Evolutionary conservation across 2,797 vertebrate genomes (phyloP), one percentile per base, ranked within the genome.

Genomic region (Dryobates pubescens): DNA sequence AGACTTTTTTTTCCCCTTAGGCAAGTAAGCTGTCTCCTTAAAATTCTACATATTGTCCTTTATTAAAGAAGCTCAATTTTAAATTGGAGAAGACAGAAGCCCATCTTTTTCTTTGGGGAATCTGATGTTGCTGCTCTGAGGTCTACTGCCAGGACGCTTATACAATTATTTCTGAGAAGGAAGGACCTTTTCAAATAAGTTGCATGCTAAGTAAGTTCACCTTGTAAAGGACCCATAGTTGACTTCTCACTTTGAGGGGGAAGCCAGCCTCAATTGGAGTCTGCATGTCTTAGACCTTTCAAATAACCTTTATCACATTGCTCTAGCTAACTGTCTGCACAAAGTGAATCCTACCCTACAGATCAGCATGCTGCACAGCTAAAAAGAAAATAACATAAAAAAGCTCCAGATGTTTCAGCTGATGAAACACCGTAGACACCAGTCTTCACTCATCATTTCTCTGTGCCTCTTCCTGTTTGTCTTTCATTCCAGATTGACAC

Each of bases 341-440:
- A 58, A 64, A 91, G 78, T 34, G 81, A 86, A 63, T 79, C 86
- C 61, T 69, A 54, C 43, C 71, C 71, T 47, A 38, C 58, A 73
- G 82, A 84, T 83, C 76, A 88, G 77, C 84, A 58, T 90, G 80
- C 91, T 79, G 16, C 34, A 74, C 68, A 79, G 77, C 80, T 76
- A 73, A 29, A 92, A 93, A 69, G 56, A 89, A 93, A 93, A 87
- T 77, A 88, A 75, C 17, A 30, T 92, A 62, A 82, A 89, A 94
- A 93, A 76, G 61, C 80, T 90, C 89, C 89, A 95, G 92, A 90
- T 93, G 83, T 93, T 93, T 84, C 85, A 73, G 51, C 26, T 73
- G 80, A 90, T 89, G 64, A 82, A 88, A 71, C 71, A 17, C 61
- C 51, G 74, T 54, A 62, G n/a, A 24, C 58, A 59, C 32, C 45